Conservation (phyloP, 2,113 vertebrate species). For the Gymnorhina tibicen region DNA sequence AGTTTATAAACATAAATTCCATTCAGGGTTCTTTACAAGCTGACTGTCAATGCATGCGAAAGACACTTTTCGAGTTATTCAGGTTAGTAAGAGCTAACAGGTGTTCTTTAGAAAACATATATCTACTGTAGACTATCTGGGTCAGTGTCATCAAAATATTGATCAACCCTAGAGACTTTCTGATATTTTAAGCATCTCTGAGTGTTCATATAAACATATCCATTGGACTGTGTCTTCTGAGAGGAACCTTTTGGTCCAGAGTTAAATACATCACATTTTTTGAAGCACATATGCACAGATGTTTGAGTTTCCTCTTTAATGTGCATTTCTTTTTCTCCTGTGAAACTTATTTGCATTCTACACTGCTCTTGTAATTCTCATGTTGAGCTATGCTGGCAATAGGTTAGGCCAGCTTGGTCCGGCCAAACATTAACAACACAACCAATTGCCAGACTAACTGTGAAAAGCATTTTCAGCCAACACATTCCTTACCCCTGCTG, state of each 20-base stretch:
- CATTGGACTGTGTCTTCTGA: background rate
- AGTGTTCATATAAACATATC: background rate
- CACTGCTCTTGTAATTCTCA: background rate
- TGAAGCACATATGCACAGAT: background rate
- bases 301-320: background rate
- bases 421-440: background rate
- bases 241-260: background rate
- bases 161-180: background rate
- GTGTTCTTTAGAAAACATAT: background rate
- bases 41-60: background rate
- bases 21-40: background rate
- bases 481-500: background rate
- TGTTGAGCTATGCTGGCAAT: background rate
- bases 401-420: background rate
- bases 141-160: background rate
- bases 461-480: background rate
- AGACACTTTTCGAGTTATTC: background rate
- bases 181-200: background rate
- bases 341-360: background rate
- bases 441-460: background rate
- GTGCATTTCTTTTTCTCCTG: background rate
- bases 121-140: background rate
- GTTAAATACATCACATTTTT: background rate
- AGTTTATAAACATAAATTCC: background rate
- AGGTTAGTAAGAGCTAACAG: background rate